A percentile compares a stretch with the other conserved stretches of the same genome.
Evolutionary conservation across 2,113 vertebrate species (phyloP).

Genomic region (Cricetomys ansorgei): DNA sequence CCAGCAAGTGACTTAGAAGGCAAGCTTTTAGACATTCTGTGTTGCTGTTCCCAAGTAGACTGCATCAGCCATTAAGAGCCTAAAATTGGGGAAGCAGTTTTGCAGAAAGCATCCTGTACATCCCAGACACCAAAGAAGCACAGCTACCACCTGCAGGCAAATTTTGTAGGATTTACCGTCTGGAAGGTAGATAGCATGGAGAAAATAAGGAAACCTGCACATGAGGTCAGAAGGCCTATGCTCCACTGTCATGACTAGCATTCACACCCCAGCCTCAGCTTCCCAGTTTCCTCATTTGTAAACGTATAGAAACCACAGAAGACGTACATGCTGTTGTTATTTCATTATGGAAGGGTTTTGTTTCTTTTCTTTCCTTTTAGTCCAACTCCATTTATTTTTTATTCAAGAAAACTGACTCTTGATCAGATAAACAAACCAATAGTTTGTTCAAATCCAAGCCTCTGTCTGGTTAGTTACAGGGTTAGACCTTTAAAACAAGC

Average conservation of each 20-base stretch:
- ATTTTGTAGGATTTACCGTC: neutral
- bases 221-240: neutral
- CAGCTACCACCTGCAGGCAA: neutral
- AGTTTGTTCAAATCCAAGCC: neutral
- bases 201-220: neutral
- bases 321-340: neutral
- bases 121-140: neutral
- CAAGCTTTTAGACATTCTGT: neutral
- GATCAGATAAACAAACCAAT: neutral
- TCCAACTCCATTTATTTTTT: neutral
- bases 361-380: neutral
- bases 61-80: neutral
- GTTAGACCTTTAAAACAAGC: neutral
- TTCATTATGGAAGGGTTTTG: neutral
- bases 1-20: neutral
- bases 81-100: neutral
- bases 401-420: slow-evolving; percentile 9
- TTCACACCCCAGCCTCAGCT: neutral
- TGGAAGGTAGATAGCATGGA: too few relatives aligned
- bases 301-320: neutral
- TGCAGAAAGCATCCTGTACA: neutral
- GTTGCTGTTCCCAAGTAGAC: neutral
- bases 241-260: neutral
- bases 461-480: neutral
- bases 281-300: neutral